Evolutionary conservation across 1,140 invertebrate species (phyloP).

Genomic region (Drosophila repletoides): DNA sequence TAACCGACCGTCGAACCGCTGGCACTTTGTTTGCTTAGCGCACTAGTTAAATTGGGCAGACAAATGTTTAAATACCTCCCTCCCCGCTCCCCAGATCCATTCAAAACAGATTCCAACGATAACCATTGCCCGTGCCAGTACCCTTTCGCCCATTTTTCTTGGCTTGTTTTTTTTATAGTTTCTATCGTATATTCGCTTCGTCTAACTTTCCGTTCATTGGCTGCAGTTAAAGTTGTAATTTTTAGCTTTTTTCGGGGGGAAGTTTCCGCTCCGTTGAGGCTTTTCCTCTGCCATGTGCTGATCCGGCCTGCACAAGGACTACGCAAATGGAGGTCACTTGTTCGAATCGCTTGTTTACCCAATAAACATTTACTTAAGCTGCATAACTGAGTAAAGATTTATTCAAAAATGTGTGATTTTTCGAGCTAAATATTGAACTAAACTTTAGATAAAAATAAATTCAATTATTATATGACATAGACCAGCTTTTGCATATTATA

Average conservation of each 20-base stretch:
- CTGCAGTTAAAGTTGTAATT: constrained; percentile 37
- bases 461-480: too few relatives aligned
- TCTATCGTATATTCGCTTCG: constrained; percentile 17
- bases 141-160: not conserved
- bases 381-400: not conserved
- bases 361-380: constrained; percentile 18
- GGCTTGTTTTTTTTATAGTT: not conserved
- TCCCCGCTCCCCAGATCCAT: not conserved
- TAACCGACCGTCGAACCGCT: constrained; percentile 8
- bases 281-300: constrained; percentile 17
- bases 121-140: not conserved
- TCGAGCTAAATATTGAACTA: not conserved
- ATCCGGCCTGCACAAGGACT: constrained; percentile 10
- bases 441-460: not conserved
- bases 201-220: constrained; percentile 34
- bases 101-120: not conserved
- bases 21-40: constrained; percentile 48
- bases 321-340: constrained; percentile 18
- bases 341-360: constrained; percentile 15
- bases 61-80: constrained; percentile 48
- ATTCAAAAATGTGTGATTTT: not conserved
- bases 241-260: not conserved
- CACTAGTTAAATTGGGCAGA: constrained; percentile 59
- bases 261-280: constrained; percentile 25
- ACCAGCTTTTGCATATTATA: too few relatives aligned